Percentiles rank a stretch among this genome's conserved stretches.
Conservation (phyloP, 2,888 invertebrate genomes). For the Cordilura impudica region DNA sequence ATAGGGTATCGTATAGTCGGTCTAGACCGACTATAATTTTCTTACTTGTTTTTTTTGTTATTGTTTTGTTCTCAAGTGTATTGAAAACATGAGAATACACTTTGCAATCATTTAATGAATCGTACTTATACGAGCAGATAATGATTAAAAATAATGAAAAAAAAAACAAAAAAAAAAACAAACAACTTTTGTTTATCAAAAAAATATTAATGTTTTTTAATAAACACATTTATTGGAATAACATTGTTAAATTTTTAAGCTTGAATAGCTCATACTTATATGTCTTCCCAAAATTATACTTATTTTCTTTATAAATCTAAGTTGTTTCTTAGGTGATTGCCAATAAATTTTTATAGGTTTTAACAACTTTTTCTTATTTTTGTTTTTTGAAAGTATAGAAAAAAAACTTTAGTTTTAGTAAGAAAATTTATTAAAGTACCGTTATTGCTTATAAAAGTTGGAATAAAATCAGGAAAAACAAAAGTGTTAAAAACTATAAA, state of each 20-base stretch:
- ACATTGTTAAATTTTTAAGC: too few species aligned
- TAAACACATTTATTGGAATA: slow-evolving; percentile 33
- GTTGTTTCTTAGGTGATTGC: slow-evolving; percentile 24
- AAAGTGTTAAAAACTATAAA: slow-evolving; percentile 20
- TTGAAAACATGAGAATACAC: slow-evolving; percentile 49
- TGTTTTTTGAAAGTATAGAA: neutral
- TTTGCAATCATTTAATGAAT: slow-evolving; percentile 31
- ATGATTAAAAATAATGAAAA: too few species aligned
- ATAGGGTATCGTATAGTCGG: too few species aligned
- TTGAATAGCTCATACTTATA: too few species aligned
- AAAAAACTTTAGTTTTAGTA: neutral
- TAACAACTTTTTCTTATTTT: neutral
- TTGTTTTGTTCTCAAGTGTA: neutral
- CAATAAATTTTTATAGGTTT: neutral
- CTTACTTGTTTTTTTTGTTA: neutral
- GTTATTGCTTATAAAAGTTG: neutral
- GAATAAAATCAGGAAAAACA: neutral
- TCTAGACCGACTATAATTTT: too few species aligned
- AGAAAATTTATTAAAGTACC: slow-evolving; percentile 30
- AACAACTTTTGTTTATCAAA: neutral
- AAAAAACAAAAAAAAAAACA: neutral
- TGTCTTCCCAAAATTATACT: neutral
- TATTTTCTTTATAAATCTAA: neutral
- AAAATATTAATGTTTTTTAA: slow-evolving; percentile 7
- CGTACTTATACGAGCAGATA: neutral